A percentile compares a stretch with the other conserved stretches of the same genome.
phyloP scores from a whole-genome alignment of 2,888 invertebrate species.

The Aradus depressus region DNA sequence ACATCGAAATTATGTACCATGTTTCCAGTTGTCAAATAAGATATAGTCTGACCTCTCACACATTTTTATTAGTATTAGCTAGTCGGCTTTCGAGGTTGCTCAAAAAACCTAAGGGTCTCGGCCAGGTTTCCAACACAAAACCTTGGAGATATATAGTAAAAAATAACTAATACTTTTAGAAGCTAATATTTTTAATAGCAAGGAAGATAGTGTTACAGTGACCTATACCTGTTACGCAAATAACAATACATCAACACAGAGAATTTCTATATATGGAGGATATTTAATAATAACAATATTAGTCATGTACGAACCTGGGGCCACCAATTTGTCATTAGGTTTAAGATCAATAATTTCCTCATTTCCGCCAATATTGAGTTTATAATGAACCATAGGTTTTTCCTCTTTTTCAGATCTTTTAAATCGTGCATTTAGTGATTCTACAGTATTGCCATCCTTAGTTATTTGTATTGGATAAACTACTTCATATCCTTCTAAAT shows the following conservation, averaged over 20 bases:
- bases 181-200: no score
- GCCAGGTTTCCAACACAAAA: no score
- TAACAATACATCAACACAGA: neutral
- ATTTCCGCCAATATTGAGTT: neutral
- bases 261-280: neutral
- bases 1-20: no score
- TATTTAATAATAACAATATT: slow-evolving; percentile 24
- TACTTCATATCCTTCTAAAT: neutral
- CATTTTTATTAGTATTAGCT: no score
- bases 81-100: no score
- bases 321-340: slow-evolving; percentile 12
- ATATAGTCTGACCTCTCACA: no score
- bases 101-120: no score
- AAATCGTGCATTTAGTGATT: neutral
- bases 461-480: slow-evolving; percentile 6
- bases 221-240: neutral
- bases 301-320: slow-evolving; percentile 11
- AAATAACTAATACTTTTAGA: no score
- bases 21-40: no score
- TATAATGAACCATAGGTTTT: neutral
- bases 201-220: neutral
- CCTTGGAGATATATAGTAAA: no score
- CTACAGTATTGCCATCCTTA: neutral
- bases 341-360: slow-evolving; percentile 9
- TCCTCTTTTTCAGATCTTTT: neutral